A percentile compares a stretch with the other conserved stretches of the same genome.
phyloP scores from a whole-genome alignment of 2,797 vertebrate species.

The Melopsittacus undulatus region DNA sequence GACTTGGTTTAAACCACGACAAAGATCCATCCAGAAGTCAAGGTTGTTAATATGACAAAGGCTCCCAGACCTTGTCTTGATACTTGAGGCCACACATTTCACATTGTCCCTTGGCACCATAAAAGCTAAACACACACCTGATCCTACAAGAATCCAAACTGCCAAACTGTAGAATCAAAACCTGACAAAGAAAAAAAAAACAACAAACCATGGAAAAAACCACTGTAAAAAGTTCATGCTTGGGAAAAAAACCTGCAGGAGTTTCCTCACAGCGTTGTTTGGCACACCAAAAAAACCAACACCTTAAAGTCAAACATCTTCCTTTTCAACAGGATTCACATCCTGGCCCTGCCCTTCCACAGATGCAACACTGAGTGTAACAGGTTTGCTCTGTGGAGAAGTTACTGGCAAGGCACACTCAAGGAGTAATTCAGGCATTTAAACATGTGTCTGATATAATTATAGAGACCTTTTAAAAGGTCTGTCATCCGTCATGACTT shows the following conservation, averaged over 20 bases:
- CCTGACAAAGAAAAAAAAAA: background rate
- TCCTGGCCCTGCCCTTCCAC: background rate
- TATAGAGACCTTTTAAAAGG: background rate
- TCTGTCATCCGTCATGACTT: background rate
- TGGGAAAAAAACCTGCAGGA: background rate
- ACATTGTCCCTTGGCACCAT: background rate
- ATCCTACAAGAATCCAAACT: background rate
- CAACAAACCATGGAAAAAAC: too few species aligned
- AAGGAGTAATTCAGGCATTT: background rate
- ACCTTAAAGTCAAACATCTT: background rate
- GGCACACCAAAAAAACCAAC: background rate
- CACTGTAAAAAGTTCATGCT: background rate
- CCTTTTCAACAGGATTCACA: conserved; percentile 23
- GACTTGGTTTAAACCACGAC: too few species aligned
- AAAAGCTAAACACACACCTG: background rate
- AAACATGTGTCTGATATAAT: background rate
- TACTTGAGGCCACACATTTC: background rate
- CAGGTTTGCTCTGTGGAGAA: background rate
- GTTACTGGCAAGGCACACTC: background rate
- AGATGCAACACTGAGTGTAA: background rate
- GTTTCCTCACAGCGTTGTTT: background rate
- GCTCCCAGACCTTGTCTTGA: background rate
- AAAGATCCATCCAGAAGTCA: background rate
- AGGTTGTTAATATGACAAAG: background rate
- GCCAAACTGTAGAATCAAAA: background rate